These are phyloP conservation scores for Drosophila lutescens DNA, from an alignment of 2,888 invertebrate species.

Conservation along the genomic window DNA sequence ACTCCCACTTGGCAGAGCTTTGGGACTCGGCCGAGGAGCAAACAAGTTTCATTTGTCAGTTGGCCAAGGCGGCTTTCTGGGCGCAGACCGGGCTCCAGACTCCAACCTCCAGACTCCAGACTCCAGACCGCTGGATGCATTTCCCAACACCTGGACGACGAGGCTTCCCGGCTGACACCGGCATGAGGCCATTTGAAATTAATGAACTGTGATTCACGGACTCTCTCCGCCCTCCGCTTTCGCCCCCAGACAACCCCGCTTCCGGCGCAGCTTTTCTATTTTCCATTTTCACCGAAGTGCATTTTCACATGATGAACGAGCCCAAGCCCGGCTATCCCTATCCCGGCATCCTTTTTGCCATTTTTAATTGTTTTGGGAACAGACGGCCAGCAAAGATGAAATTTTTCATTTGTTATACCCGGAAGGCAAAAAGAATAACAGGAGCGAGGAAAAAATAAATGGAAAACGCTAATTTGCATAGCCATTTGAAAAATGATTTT, in stretches of 20 bases:
- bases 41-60: slow-evolving; percentile 60
- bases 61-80: slow-evolving; percentile 29
- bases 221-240: slow-evolving; percentile 3
- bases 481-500: slow-evolving; percentile 63
- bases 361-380: slow-evolving; percentile 78
- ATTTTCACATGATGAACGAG: slow-evolving; percentile 67
- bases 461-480: slow-evolving; percentile 38
- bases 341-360: slow-evolving; percentile 30
- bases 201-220: slow-evolving; percentile 70
- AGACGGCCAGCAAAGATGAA: slow-evolving; percentile 56
- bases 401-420: slow-evolving; percentile 64
- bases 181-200: slow-evolving; percentile 69
- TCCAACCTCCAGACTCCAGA: not conserved
- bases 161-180: slow-evolving; percentile 33
- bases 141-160: slow-evolving; percentile 36
- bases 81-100: not conserved
- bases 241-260: not conserved
- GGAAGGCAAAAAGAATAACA: slow-evolving; percentile 10
- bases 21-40: slow-evolving; percentile 42
- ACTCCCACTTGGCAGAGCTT: slow-evolving; percentile 46
- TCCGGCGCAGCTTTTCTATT: slow-evolving; percentile 48
- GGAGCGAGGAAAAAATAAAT: slow-evolving; percentile 16
- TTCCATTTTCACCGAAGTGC: slow-evolving; percentile 70
- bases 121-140: slow-evolving; percentile 32
- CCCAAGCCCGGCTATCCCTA: slow-evolving; percentile 17